A percentile compares a stretch with the other conserved stretches of the same genome.
phyloP scores from a whole-genome alignment of 2,113 vertebrate species.

The Podarcis raffonei region DNA sequence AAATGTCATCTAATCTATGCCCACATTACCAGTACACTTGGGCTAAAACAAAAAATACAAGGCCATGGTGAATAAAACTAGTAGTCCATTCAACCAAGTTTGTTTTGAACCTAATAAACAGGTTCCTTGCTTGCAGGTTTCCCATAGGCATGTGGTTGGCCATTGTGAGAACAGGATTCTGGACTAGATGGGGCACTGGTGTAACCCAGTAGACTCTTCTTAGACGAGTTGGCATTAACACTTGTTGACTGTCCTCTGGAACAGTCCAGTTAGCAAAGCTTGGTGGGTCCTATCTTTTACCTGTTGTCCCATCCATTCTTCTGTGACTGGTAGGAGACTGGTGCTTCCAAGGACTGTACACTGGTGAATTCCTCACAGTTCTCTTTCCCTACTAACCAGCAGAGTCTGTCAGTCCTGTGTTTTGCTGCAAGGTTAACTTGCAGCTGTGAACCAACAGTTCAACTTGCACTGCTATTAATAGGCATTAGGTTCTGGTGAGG shows the following conservation, averaged over 20 bases:
- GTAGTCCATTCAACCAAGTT: neutral
- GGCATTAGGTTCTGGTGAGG: neutral
- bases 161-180: too few species aligned
- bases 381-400: neutral
- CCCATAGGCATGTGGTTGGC: too few species aligned
- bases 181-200: too few species aligned
- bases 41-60: neutral
- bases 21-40: neutral
- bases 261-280: neutral
- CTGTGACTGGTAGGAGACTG: neutral
- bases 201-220: neutral
- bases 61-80: neutral
- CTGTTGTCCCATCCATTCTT: neutral
- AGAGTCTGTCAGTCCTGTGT: neutral
- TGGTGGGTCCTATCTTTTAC: neutral
- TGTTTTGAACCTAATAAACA: too few species aligned
- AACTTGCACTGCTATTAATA: neutral
- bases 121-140: too few species aligned
- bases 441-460: neutral
- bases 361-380: neutral
- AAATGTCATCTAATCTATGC: neutral
- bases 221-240: neutral
- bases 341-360: neutral
- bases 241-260: neutral
- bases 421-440: neutral